phyloP scores from a whole-genome alignment of 2,888 invertebrate species.

The Keiferia lycopersicella region DNA sequence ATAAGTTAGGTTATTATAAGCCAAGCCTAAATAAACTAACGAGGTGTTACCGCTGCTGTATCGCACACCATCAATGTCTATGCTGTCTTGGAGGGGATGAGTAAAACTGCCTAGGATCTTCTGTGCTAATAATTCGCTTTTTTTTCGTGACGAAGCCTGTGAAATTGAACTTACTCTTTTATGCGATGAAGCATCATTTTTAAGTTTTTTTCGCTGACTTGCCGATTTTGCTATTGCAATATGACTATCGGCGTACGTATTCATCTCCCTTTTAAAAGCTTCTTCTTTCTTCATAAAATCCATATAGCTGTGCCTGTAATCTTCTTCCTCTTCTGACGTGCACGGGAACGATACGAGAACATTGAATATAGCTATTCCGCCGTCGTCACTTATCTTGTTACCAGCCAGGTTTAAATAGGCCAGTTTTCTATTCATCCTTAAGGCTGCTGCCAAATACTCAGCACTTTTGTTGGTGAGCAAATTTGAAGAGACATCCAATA shows the following conservation, averaged over 20 bases:
- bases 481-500: constrained; percentile 45
- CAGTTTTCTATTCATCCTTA: constrained; percentile 42
- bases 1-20: constrained; percentile 43
- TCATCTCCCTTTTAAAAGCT: no score
- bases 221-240: no score
- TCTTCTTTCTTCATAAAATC: background rate
- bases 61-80: background rate
- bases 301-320: background rate
- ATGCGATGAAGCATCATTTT: no score
- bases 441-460: constrained; percentile 35
- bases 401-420: constrained; percentile 43
- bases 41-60: constrained; percentile 42
- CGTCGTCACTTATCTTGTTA: constrained; percentile 43
- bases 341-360: background rate
- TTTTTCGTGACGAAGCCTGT: background rate
- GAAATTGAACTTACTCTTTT: no score
- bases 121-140: background rate
- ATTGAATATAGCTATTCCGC: constrained; percentile 31
- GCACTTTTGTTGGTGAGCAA: constrained; percentile 43
- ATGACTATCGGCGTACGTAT: no score
- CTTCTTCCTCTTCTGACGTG: background rate
- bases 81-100: background rate
- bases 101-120: background rate
- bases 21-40: constrained; percentile 41
- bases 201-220: no score